phyloP scores from a whole-genome alignment of 92 coral and sea anemone genomes.

The Siderastrea siderea region DNA sequence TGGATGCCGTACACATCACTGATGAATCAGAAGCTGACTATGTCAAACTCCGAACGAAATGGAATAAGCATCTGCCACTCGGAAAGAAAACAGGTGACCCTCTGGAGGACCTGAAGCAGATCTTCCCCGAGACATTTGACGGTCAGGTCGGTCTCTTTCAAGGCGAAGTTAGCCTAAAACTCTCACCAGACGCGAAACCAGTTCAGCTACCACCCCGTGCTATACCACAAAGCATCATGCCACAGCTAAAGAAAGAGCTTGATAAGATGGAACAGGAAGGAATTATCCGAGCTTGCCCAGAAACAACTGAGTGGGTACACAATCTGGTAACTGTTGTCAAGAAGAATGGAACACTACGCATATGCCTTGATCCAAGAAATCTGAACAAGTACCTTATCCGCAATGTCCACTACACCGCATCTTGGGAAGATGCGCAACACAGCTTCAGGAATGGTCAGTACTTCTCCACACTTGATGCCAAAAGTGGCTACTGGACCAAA shows the following conservation, averaged over 20 bases:
- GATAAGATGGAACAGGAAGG: constrained; percentile 80
- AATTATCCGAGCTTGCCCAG: constrained; percentile 58
- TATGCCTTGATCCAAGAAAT: too few species aligned
- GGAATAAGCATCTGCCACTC: constrained; percentile 77
- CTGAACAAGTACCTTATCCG: constrained; percentile 7
- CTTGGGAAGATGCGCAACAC: constrained; percentile 77
- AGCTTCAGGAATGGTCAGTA: constrained; percentile 63
- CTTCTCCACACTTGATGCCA: constrained; percentile 77
- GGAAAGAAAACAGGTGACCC: constrained; percentile 71
- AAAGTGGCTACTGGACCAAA: constrained; percentile 75
- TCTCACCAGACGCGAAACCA: constrained; percentile 76
- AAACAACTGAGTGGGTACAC: too few species aligned
- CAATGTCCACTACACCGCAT: constrained; percentile 50
- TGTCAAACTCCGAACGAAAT: constrained; percentile 59
- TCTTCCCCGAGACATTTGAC: constrained; percentile 65
- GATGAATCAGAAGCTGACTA: constrained; percentile 74
- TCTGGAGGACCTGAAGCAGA: constrained; percentile 70
- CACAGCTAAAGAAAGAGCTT: constrained; percentile 75
- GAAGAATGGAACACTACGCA: too few species aligned
- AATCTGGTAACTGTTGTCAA: too few species aligned
- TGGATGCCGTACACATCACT: constrained; percentile 79
- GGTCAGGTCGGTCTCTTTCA: constrained; percentile 69
- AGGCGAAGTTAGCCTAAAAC: constrained; percentile 66
- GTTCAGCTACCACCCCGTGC: constrained; percentile 77
- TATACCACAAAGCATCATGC: constrained; percentile 76